Evolutionary conservation across 2,113 vertebrate species (phyloP), one percentile per base, ranked within the genome.

Genomic region (Polyodon spathula): DNA sequence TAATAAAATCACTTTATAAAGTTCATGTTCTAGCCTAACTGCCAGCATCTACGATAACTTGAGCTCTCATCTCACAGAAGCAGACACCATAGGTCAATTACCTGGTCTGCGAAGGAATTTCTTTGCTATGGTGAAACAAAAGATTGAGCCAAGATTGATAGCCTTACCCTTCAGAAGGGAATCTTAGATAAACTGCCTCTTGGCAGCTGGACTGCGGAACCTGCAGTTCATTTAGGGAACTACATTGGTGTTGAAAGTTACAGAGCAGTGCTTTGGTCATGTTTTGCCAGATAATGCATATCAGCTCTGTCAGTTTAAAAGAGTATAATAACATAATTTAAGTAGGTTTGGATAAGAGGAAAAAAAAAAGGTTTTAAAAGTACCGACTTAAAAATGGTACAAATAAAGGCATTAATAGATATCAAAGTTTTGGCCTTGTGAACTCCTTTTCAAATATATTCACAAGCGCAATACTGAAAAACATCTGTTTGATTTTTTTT

Each of bases 61-160:
- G 39, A 54, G 63, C 50, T 59, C 59, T 64, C 64, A 57, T 54
- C 57, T 55, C 17, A 14, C 51, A 59, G 51, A 37, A 46, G 57
- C 59, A 53, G 60, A 16, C 60, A 59, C 65, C 59, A 50, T 67
- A 48, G 65, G 54, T 62, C 62, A 73, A 73, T 69, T 69, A 73
- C 67, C 60, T 54, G 56, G 56, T 12, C 52, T 6, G 38, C 10
- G 42, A 57, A n/a, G 43, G 60, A 50, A 44, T 40, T 56, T 55
- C 61, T 40, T 27, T 12, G 16, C 1, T 59, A 43, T 59, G 41
- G 37, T 56, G 66, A 65, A 48, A 52, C 43, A 54, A 12, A 48
- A 50, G 10, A 69, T 66, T 52, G 15, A 62, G 56, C 7, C 40
- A 39, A 63, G 67, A 72, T 60, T 64, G 52, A 69, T 66, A 60